Evolutionary conservation across 2,113 vertebrate species (phyloP), one percentile per base, ranked within the genome.

Genomic region (Toxotes chatareus): DNA sequence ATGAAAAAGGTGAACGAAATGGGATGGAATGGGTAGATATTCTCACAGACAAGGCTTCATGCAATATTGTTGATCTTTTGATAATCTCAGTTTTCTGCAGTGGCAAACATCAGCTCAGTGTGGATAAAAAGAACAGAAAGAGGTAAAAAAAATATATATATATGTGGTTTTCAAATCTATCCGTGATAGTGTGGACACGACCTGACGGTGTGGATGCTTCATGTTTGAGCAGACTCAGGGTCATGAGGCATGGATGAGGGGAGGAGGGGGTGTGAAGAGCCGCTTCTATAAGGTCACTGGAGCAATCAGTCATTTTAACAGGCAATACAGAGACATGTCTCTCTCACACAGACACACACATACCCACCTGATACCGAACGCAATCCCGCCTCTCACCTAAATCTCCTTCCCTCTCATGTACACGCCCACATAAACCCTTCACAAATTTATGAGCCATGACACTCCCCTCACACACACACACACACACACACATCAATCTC

Each of bases 221-320:
- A n/a, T 75, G 9, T 86, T 65, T 38, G 70, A 84, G 65, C 77
- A 67, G 76, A 70, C 53, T 81, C 60, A 66, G 73, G 84, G 80
- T 80, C 79, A 70, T 3, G 61, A n/a, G 56, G 71, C 23, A 49
- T 32, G 55, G 27, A 79, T 0, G n/a, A 1, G n/a, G 38, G 61
- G 79, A n/a, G 57, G 72, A 10, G 19, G 7, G 67, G 40, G 38
- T 46, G 42, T 85, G 71, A 89, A 78, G 73, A 80, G 59, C 38
- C 7, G 42, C 76, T 64, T 53, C 14, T 10, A n/a, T 57, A 87
- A 90, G 84, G 90, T 84, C 82, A 73, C 16, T 11, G 60, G 65
- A 76, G 73, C 80, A 57, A 89, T 85, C 72, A 86, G 34, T 91
- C 82, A 89, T 66, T 89, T 90, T 92, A 85, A 91, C 78, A 68